Evolutionary conservation across 2,888 invertebrate genomes (phyloP).

Genomic region (Blomia tropicalis): DNA sequence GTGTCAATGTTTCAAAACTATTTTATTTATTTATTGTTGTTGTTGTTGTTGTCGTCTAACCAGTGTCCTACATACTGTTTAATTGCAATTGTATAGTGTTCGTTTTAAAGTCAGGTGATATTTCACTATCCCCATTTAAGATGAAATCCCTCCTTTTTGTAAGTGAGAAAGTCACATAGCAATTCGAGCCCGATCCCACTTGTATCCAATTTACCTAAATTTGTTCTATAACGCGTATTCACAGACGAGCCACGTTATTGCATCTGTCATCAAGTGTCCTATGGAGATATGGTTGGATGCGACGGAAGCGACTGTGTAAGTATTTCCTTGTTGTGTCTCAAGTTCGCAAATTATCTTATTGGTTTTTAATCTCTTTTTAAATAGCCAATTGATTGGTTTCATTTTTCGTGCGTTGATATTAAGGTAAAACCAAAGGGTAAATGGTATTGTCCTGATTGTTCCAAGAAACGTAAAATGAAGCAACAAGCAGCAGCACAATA

Average conservation of each 20-base stretch:
- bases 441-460: slow-evolving; percentile 86
- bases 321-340: not conserved
- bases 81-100: no score
- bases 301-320: slow-evolving; percentile 55
- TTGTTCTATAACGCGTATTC: no score
- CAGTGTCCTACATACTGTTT: not conserved
- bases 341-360: slow-evolving; percentile 17
- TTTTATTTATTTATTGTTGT: not conserved
- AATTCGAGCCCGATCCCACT: no score
- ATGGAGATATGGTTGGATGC: slow-evolving; percentile 92
- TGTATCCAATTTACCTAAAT: no score
- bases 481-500: no score
- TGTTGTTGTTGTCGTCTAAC: not conserved
- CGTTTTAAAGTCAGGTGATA: no score
- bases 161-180: no score
- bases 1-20: not conserved
- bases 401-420: slow-evolving; percentile 79
- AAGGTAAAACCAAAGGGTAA: slow-evolving; percentile 83
- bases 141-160: no score
- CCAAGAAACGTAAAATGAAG: slow-evolving; percentile 38
- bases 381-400: slow-evolving; percentile 78
- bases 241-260: slow-evolving; percentile 86
- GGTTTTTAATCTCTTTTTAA: slow-evolving; percentile 40
- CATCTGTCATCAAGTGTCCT: slow-evolving; percentile 88
- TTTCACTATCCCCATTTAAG: no score